Base-by-base conservation (phyloP, 2,113 vertebrate genomes). In the Hemibagrus wyckioides region DNA sequence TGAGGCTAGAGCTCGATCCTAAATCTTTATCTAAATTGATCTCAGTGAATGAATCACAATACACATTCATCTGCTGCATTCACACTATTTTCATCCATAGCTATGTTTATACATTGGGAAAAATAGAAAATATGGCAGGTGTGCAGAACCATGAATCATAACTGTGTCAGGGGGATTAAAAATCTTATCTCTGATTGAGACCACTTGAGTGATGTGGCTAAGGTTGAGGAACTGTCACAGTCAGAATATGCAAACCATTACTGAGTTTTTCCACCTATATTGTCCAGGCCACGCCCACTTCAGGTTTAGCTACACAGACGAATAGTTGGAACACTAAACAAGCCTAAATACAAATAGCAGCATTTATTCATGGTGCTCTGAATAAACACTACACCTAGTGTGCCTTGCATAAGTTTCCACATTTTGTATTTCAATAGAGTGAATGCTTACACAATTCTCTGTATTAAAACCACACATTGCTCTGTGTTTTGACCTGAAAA, bases 1-100 rank as follows among this genome's bases (percentile, higher is more conserved):
- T 89, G 61, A 50, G 83, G 50, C 84, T 67, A 80, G 11, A 85
- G 85, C 85, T 71, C 63, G 82, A 87, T 25, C 63, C 61, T 83
- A 80, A 79, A 56, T 84, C 86, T 23, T 3, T 50, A 19, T 50
- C 28, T 44, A 85, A 87, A 89, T 80, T 88, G 44, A 19, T 63
- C 63, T 17, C 11, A 2, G n/a, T 28, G 10, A 76, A 48, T 28
- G 73, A 76, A 76, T 28, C 11, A 14, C 69, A 73, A 44, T 9
- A 28, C 10, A 44, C 39, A 41, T 6, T 75, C 23, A 25, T 41
- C 36, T 41, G 8, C 39, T 73, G 11, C 25, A 28, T 75, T 44
- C 13, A 44, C 33, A 9, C 33, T 3, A 11, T 73, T 73, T 75
- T 28, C 71, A 25, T 50, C 75, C 44, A n/a, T 69, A 23, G 2